Evolutionary conservation across 2,797 vertebrate genomes (phyloP).

Genomic region (Oryzias dopingdopingensis): DNA sequence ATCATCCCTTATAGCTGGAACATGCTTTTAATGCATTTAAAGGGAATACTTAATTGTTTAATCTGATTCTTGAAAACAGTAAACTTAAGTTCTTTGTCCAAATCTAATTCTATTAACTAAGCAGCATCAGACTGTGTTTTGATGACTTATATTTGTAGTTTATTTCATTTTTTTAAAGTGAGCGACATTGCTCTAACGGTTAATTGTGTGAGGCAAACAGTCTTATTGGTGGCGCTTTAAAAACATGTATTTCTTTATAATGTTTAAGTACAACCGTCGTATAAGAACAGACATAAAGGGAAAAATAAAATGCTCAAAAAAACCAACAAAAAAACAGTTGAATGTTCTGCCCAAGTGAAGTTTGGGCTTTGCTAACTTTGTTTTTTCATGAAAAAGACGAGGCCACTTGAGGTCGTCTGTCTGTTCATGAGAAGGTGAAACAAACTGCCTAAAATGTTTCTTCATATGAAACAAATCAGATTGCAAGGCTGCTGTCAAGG

Average conservation of each 20-base stretch:
- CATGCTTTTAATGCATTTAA: constrained; percentile 51
- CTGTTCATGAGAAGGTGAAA: constrained; percentile 98
- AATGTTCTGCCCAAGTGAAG: constrained; percentile 82
- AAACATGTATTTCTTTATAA: constrained; percentile 80
- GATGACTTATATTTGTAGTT: neutral
- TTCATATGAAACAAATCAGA: constrained; percentile 95
- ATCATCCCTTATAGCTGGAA: constrained; percentile 29
- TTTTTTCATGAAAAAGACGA: constrained; percentile 95
- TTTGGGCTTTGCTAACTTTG: constrained; percentile 86
- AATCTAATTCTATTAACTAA: constrained; percentile 4
- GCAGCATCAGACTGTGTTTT: constrained; percentile 5
- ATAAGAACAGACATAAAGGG: constrained; percentile 59
- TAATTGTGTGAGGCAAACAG: constrained; percentile 52
- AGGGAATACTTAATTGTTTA: constrained; percentile 36
- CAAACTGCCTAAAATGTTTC: constrained; percentile 99
- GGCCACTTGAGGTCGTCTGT: constrained; percentile 84
- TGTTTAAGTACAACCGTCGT: constrained; percentile 71
- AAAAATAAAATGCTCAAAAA: constrained; percentile 53
- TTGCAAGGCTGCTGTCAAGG: constrained; percentile 96
- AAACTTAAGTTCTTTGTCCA: no score
- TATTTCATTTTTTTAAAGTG: constrained; percentile 27
- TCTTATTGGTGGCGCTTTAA: constrained; percentile 75
- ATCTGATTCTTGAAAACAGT: neutral
- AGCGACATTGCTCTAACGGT: constrained; percentile 62
- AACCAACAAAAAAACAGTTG: constrained; percentile 66